These are phyloP conservation scores for Pterocles burchelli DNA, from an alignment of 2,113 vertebrate genomes.

Conservation along the genomic window DNA sequence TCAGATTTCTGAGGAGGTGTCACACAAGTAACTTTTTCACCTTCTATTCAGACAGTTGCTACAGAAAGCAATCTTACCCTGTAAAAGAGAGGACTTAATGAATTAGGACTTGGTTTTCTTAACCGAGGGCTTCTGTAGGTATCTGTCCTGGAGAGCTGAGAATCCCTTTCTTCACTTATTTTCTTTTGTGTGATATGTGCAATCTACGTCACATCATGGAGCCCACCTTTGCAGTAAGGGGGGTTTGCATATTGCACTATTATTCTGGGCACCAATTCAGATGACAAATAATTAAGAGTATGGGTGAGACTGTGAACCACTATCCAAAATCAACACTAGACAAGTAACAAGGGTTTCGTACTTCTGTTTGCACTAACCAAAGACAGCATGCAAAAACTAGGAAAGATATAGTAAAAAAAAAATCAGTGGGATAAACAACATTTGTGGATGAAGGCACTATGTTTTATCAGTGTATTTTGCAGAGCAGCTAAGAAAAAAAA, in stretches of 20 bases:
- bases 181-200: fast-evolving
- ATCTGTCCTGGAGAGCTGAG: neutral
- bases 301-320: neutral
- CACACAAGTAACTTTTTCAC: neutral
- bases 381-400: neutral
- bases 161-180: neutral
- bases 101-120: neutral
- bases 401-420: neutral
- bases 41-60: neutral
- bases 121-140: neutral
- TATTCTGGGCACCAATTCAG: neutral
- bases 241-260: neutral
- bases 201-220: neutral
- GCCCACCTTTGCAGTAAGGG: neutral
- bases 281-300: neutral
- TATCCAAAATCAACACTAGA: neutral
- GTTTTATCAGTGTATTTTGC: neutral
- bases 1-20: neutral
- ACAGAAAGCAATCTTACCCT: neutral
- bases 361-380: neutral
- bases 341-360: neutral
- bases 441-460: neutral
- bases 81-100: neutral
- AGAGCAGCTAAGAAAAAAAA: neutral
- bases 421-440: neutral